These are phyloP conservation scores for Acanthurus tractus DNA, from an alignment of 2,797 vertebrate species.

Conservation along the genomic window DNA sequence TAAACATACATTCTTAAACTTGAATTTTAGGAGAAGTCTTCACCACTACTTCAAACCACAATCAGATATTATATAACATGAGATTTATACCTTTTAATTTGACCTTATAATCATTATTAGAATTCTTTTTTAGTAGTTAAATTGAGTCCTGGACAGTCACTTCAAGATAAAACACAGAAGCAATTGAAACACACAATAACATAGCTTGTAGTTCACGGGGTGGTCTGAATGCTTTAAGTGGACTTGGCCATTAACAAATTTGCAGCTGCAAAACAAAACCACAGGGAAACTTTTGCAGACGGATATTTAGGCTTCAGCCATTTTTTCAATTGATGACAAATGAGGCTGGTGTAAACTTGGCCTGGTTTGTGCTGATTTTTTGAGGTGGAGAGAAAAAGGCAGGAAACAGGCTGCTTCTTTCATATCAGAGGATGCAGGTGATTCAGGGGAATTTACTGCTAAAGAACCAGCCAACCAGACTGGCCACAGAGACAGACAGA, in stretches of 20 bases:
- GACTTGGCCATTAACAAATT: slow-evolving; percentile 2
- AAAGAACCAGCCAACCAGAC: slow-evolving; percentile 26
- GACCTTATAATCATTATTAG: not conserved
- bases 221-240: slow-evolving; percentile 15
- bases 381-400: slow-evolving; percentile 15
- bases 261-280: slow-evolving; percentile 12
- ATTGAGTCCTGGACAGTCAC: not conserved
- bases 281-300: not conserved
- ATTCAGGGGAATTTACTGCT: slow-evolving; percentile 35
- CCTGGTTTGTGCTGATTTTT: not conserved
- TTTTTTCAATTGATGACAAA: slow-evolving; percentile 17
- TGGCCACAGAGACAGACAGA: slow-evolving; percentile 35
- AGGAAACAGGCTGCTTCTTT: slow-evolving; percentile 40
- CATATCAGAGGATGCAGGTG: slow-evolving; percentile 42
- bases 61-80: not conserved
- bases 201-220: slow-evolving; percentile 2
- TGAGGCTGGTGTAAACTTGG: slow-evolving; percentile 21
- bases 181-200: slow-evolving; percentile 18
- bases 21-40: slow-evolving; percentile 7
- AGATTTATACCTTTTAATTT: not conserved
- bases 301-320: not conserved
- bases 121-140: not conserved
- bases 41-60: not conserved
- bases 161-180: not conserved
- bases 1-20: slow-evolving; percentile 17